Percentiles rank a stretch among this genome's conserved stretches.
Conservation (phyloP, 2,888 invertebrate genomes). For the Tortrix viridana region DNA sequence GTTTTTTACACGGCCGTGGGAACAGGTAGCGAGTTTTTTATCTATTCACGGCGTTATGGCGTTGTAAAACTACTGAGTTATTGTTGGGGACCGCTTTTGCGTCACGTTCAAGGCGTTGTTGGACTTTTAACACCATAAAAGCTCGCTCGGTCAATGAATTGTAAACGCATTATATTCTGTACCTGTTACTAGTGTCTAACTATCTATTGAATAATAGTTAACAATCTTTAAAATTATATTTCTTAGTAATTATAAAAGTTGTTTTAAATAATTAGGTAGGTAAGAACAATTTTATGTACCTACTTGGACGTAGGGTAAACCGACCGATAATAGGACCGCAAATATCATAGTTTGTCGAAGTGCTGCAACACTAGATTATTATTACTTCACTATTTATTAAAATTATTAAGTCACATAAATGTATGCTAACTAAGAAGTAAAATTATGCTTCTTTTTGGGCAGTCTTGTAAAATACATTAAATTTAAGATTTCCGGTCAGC, state of each 20-base stretch:
- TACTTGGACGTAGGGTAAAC: slow-evolving; percentile 13
- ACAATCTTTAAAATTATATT: too few species aligned
- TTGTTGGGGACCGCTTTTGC: slow-evolving; percentile 25
- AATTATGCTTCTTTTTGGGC: too few species aligned
- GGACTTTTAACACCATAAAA: slow-evolving; percentile 13
- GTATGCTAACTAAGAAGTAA: too few species aligned
- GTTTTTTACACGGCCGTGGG: slow-evolving; percentile 71
- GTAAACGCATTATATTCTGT: background rate
- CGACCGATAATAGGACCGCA: background rate
- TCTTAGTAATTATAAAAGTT: too few species aligned
- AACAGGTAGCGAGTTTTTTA: slow-evolving; percentile 61
- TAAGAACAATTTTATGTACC: background rate
- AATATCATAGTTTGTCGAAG: background rate
- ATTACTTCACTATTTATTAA: too few species aligned
- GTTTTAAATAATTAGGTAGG: background rate
- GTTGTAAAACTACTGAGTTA: slow-evolving; percentile 33
- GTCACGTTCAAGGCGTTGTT: slow-evolving; percentile 22
- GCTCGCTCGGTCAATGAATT: slow-evolving; percentile 23
- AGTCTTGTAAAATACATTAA: too few species aligned
- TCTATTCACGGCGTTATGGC: slow-evolving; percentile 25
- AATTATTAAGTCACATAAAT: too few species aligned
- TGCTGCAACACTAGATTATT: too few species aligned
- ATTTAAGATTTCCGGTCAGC: too few species aligned
- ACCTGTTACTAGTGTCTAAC: too few species aligned
- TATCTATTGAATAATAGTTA: too few species aligned